Percentiles rank a stretch among this genome's conserved stretches.
Conservation (phyloP, 2,797 vertebrate species). For the Galaxias olidus region DNA sequence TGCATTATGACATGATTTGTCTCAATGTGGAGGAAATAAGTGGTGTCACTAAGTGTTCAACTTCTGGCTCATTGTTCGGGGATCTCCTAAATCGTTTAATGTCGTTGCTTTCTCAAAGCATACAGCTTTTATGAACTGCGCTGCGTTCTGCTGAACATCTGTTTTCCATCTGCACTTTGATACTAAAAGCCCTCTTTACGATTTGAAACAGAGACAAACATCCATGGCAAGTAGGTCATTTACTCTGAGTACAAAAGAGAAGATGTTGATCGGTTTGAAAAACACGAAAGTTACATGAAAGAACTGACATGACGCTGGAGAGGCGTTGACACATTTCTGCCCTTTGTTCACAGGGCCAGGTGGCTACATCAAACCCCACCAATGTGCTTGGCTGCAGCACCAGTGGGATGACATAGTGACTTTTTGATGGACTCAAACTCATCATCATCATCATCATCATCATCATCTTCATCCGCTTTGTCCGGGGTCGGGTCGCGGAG, state of each 20-base stretch:
- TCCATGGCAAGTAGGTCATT: slow-evolving; percentile 14
- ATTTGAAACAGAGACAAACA: slow-evolving; percentile 34
- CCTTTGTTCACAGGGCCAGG: slow-evolving; percentile 51
- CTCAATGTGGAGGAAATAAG: not conserved
- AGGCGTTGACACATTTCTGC: slow-evolving; percentile 31
- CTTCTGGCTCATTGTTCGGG: not conserved
- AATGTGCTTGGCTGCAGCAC: slow-evolving; percentile 53
- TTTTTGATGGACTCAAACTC: slow-evolving; percentile 58
- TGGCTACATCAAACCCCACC: slow-evolving; percentile 42
- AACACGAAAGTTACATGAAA: slow-evolving; percentile 34
- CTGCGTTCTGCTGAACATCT: slow-evolving; percentile 37
- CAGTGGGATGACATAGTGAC: slow-evolving; percentile 34
- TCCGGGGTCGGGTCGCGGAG: too few species aligned
- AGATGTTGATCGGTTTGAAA: slow-evolving; percentile 21
- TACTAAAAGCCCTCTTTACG: slow-evolving; percentile 22
- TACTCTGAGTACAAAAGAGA: slow-evolving; percentile 15
- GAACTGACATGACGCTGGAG: slow-evolving; percentile 11
- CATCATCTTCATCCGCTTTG: too few species aligned
- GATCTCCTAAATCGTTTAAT: slow-evolving; percentile 1
- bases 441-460: too few species aligned
- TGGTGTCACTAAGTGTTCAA: slow-evolving; percentile 10
- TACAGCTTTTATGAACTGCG: slow-evolving; percentile 23
- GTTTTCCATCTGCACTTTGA: slow-evolving; percentile 53
- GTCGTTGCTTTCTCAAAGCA: slow-evolving; percentile 8
- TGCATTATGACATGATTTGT: slow-evolving; percentile 13